phyloP scores from a whole-genome alignment of 2,888 invertebrate species.

The Stratiomys singularior region DNA sequence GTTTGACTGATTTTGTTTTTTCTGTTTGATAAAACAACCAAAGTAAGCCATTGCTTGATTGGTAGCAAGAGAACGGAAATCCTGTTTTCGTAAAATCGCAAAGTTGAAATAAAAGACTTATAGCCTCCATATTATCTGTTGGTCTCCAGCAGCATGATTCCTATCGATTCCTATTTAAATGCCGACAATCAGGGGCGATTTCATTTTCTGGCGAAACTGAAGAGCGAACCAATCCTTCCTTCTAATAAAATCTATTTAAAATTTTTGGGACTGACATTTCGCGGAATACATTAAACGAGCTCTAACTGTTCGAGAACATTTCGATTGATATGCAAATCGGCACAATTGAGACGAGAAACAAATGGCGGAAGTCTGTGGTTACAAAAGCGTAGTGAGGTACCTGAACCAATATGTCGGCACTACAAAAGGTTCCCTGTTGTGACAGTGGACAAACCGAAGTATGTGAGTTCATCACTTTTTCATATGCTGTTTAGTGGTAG shows the following conservation, averaged over 20 bases:
- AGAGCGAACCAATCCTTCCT: neutral
- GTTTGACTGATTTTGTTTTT: too few species aligned
- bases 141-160: too few species aligned
- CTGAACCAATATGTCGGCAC: neutral
- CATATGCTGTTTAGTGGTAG: neutral
- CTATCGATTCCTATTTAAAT: too few species aligned
- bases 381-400: neutral
- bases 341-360: constrained; percentile 41
- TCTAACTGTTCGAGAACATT: constrained; percentile 37
- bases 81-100: too few species aligned
- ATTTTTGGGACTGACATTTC: constrained; percentile 38
- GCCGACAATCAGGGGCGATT: too few species aligned
- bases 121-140: too few species aligned
- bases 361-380: constrained; percentile 25
- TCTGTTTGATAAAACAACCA: too few species aligned
- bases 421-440: too few species aligned
- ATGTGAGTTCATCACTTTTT: constrained; percentile 3
- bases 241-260: constrained; percentile 21
- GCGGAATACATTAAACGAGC: constrained; percentile 40
- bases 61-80: too few species aligned
- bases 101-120: too few species aligned
- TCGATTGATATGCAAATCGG: constrained; percentile 45
- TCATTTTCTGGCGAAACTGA: too few species aligned
- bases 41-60: too few species aligned
- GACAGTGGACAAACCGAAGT: neutral